Conservation (phyloP, 2,797 vertebrate species). For the Myotis daubentonii region DNA sequence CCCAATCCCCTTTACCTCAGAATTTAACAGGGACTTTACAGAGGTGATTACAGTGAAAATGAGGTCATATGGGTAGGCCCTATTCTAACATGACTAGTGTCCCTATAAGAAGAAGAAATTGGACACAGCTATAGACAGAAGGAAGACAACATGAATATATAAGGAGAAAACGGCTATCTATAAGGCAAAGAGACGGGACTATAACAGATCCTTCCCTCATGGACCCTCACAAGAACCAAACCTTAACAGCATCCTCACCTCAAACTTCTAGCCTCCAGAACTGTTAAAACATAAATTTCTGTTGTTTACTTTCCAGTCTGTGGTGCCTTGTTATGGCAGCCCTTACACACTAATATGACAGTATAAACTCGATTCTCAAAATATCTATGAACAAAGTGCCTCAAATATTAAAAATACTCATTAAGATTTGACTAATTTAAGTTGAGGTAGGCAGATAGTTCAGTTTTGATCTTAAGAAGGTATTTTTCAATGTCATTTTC, state of each 20-base stretch:
- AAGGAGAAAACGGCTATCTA: background rate
- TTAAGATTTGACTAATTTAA: background rate
- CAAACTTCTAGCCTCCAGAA: background rate
- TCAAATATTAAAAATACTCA: background rate
- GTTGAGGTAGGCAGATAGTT: background rate
- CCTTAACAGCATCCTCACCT: background rate
- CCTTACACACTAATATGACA: background rate
- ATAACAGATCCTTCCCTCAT: background rate
- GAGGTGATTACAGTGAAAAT: background rate
- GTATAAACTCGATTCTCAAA: background rate
- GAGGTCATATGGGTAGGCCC: background rate
- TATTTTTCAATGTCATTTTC: background rate
- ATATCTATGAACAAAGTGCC: background rate
- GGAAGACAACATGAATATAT: background rate
- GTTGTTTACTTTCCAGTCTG: background rate
- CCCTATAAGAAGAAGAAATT: background rate
- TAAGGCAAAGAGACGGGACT: background rate
- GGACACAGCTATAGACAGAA: background rate
- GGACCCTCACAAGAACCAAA: background rate
- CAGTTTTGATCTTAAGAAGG: background rate
- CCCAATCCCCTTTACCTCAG: background rate
- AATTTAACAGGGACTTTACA: background rate
- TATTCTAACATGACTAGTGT: background rate
- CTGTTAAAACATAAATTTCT: background rate
- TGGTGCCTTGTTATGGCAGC: background rate